Evolutionary conservation across 2,888 invertebrate genomes (phyloP), one percentile per base, ranked within the genome.

Genomic region (Andricus quercusramuli): DNA sequence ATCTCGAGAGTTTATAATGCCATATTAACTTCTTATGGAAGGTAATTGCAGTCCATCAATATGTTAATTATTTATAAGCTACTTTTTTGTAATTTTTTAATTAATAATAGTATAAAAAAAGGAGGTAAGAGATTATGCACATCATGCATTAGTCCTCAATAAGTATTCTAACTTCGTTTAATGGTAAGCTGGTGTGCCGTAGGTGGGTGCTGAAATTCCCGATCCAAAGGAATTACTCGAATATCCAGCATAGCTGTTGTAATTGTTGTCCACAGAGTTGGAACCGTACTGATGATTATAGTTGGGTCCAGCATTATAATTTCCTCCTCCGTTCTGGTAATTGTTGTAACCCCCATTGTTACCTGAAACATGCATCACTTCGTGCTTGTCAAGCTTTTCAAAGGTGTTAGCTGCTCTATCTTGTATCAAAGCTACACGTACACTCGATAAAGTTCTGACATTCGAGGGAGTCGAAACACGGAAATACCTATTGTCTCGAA

Each of bases 301-400:
- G 82, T 86, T 87, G 68, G 83, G 84, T 59, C 85, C 88, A 15
- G 70, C 76, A 78, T 89, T 89, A 80, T 86, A 88, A 79, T 83
- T 85, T 11, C 87, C 87, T 22, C 80, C 83, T 32, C 81, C 78
- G 59, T 84, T 80, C 32, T 84, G 88, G n/a, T 89, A 89, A 83
- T 89, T 89, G 81, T 88, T 89, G 85, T 90, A 90, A 56, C 89
- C 88, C 4, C 88, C 89, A 66, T 90, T 89, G 83, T 88, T 90
- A 56, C 89, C 89, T 89, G 78, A 79, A 84, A 83, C 29, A 76
- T 37, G 77, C 65, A 78, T 65, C 64, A 78, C 47, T 78, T 78
- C 44, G 47, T 41, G 44, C 25, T 74, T 74, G 56, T 56, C 74
- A 74, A 74, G 74, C 74, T 74, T 74, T 74, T 25, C 51, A 51